Evolutionary conservation across 2,797 vertebrate species (phyloP).

Genomic region (Oreochromis grahami): DNA sequence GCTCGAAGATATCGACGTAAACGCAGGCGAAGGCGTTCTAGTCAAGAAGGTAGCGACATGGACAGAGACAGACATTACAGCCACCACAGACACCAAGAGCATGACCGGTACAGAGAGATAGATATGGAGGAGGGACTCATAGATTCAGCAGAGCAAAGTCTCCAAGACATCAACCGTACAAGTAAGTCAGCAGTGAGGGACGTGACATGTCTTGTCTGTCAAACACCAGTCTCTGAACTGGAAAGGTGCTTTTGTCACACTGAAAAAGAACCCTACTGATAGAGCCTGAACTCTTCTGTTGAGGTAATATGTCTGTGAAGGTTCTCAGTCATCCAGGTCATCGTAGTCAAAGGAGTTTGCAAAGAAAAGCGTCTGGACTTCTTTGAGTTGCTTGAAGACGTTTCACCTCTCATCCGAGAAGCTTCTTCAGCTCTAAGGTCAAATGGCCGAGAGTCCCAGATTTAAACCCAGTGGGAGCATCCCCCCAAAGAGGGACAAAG

Average conservation of each 20-base stretch:
- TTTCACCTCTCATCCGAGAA: too few species aligned
- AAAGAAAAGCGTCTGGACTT: too few species aligned
- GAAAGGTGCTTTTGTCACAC: not conserved
- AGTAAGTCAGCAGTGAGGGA: conserved; percentile 73
- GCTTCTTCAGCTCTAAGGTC: too few species aligned
- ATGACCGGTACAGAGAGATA: conserved; percentile 54
- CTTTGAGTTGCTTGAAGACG: too few species aligned
- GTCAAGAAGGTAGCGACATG: conserved; percentile 67
- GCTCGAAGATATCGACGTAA: conserved; percentile 83
- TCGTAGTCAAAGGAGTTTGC: too few species aligned
- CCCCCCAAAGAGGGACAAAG: too few species aligned
- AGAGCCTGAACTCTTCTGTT: not conserved
- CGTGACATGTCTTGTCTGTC: not conserved
- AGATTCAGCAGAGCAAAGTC: conserved; percentile 59
- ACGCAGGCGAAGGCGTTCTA: conserved; percentile 80
- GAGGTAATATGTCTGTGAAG: too few species aligned
- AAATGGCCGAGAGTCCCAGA: too few species aligned
- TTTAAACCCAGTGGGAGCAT: too few species aligned
- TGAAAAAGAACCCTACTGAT: not conserved
- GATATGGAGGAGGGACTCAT: conserved; percentile 75
- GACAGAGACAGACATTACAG: conserved; percentile 71
- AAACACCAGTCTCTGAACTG: not conserved
- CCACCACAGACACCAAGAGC: conserved; percentile 64
- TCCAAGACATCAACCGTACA: conserved; percentile 77
- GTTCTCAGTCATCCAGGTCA: too few species aligned